These are phyloP conservation scores for Palythoa caribaeorum DNA, from an alignment of 92 coral and sea anemone genomes.

Conservation along the genomic window DNA sequence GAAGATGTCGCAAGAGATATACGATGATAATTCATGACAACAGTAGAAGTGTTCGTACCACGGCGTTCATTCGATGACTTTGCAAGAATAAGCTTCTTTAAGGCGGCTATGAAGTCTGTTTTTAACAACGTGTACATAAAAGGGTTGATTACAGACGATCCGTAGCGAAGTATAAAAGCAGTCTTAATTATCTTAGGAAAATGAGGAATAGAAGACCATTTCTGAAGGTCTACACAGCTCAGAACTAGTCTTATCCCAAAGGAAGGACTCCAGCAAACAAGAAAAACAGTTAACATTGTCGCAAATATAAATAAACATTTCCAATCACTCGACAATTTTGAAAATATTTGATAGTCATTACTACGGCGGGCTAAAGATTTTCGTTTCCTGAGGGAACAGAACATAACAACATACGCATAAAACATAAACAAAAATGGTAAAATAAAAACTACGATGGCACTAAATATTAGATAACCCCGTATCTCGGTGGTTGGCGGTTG, in stretches of 20 bases:
- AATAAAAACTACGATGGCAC: background rate
- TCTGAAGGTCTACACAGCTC: background rate
- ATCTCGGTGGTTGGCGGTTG: background rate
- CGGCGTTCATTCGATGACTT: no score
- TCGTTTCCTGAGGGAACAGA: slow-evolving; percentile 19
- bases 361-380: background rate
- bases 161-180: background rate
- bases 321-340: slow-evolving; percentile 18
- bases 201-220: background rate
- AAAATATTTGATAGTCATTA: background rate
- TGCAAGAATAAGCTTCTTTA: background rate
- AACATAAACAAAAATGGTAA: slow-evolving; percentile 15
- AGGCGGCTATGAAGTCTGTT: slow-evolving; percentile 13
- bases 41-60: no score
- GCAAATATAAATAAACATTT: slow-evolving; percentile 19
- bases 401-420: slow-evolving; percentile 35
- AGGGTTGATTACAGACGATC: slow-evolving; percentile 24
- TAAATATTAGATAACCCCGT: background rate
- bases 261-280: slow-evolving; percentile 26
- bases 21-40: no score
- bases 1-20: no score
- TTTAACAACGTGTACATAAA: slow-evolving; percentile 28
- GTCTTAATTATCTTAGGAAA: background rate
- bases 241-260: background rate
- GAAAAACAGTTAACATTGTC: slow-evolving; percentile 21